Evolutionary conservation across 2,797 vertebrate species (phyloP).

Genomic region (Semaprochilodus insignis): DNA sequence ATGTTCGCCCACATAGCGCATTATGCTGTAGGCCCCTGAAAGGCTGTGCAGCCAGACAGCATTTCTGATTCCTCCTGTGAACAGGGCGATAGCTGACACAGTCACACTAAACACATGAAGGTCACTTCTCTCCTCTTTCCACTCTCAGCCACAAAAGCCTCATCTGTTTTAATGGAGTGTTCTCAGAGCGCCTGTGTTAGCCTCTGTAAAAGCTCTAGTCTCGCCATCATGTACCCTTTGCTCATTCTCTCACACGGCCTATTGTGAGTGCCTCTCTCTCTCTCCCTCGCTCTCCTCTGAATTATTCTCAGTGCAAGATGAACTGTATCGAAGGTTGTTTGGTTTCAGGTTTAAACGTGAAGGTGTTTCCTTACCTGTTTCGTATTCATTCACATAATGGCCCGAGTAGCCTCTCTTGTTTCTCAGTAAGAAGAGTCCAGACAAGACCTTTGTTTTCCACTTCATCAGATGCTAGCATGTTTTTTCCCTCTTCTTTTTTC

Average conservation of each 20-base stretch:
- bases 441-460: conserved; percentile 63
- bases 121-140: conserved; percentile 61
- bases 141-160: conserved; percentile 60
- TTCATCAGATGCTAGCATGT: conserved; percentile 60
- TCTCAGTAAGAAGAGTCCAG: conserved; percentile 62
- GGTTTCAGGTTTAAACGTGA: conserved; percentile 60
- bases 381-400: conserved; percentile 60
- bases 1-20: conserved; percentile 51
- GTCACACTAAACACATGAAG: conserved; percentile 61
- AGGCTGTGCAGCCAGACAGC: conserved; percentile 44
- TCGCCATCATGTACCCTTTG: conserved; percentile 49
- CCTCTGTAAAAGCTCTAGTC: conserved; percentile 48
- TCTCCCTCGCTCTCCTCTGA: conserved; percentile 39
- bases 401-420: conserved; percentile 61
- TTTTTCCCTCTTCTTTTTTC: conserved; percentile 21
- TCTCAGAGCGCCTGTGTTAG: conserved; percentile 49
- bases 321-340: conserved; percentile 55
- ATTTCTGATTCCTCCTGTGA: conserved; percentile 45
- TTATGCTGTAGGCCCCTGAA: conserved; percentile 34
- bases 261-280: conserved; percentile 45
- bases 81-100: conserved; percentile 59
- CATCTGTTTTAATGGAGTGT: conserved; percentile 60
- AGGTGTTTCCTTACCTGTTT: conserved; percentile 66
- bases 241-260: conserved; percentile 54
- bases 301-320: conserved; percentile 60